Base-by-base conservation (phyloP, 2,797 vertebrate genomes). In the Cryptoblepharus egeriae region DNA sequence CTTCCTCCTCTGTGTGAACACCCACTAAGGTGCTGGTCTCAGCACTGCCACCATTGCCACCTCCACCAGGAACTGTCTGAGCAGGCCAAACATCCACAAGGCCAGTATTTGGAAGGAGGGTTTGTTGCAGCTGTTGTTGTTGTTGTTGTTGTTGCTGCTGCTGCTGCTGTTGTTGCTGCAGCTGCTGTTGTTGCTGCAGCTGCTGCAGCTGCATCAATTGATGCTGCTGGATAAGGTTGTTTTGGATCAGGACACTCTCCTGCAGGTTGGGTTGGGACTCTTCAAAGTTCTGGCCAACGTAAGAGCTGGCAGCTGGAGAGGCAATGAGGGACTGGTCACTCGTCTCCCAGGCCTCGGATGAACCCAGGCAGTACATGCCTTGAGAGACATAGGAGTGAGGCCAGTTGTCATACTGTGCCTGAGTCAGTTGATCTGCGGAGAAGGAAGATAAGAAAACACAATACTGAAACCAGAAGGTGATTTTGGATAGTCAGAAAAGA, bases 281-380 rank as follows among this genome's bases (percentile, higher is more conserved):
- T 13, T 98, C 98, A 55, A 97, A 98, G 70, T 97, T 97, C 37
- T 98, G 97, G 4, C 96, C 97, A 0, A 97, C 90, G 64, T 97
- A 99, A 86, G 98, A 98, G 90, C 97, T 97, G 1, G 97, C 90
- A 32, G 97, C 97, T 1, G 98, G 97, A 85, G 98, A 98, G 28
- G 96, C 97, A 20, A 99, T 96, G 70, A 96, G 97, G 10, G 98
- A 98, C 92, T 97, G 97, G 92, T 99, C 98, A 0, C 96, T 99
- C 32, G 98, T 97, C 92, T 99, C 98, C 98, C 98, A 99, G 88
- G 98, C 98, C 0, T 99, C 98, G 0, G 98, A 99, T 0, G 98
- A 98, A 39, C 98, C 98, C 92, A 99, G 97, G 95, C 98, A 99
- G 95, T 99, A 99, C 95, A 99, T 98, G 91, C 98, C 98, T 94